These are phyloP conservation scores for Rhabdomys pumilio DNA, from an alignment of 2,797 vertebrate species.

Conservation along the genomic window DNA sequence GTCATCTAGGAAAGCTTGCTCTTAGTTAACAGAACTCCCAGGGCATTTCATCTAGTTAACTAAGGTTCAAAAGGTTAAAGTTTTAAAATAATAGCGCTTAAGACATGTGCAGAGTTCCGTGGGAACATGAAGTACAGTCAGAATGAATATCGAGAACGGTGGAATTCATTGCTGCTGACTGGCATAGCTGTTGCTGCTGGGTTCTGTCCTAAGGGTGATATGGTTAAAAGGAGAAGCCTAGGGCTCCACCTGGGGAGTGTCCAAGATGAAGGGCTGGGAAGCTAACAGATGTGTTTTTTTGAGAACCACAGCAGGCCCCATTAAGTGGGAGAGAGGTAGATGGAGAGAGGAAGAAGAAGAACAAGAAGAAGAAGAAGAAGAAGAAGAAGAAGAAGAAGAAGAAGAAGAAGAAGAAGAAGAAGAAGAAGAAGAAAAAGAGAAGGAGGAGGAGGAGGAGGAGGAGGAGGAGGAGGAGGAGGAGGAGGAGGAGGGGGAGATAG, in stretches of 20 bases:
- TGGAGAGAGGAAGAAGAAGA: too few species aligned
- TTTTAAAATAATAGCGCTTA: not conserved
- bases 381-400: too few species aligned
- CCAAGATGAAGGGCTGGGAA: not conserved
- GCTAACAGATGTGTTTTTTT: not conserved
- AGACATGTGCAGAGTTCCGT: not conserved
- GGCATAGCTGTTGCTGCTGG: accelerated
- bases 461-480: too few species aligned
- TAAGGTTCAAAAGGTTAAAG: not conserved
- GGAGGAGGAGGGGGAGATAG: not conserved
- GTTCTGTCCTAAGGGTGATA: not conserved
- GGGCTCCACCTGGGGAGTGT: not conserved
- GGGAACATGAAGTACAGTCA: not conserved
- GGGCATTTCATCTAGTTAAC: not conserved
- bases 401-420: too few species aligned
- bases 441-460: too few species aligned
- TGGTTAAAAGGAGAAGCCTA: too few species aligned
- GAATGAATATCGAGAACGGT: not conserved
- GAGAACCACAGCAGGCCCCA: not conserved
- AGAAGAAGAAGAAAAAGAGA: too few species aligned
- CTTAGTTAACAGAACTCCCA: not conserved
- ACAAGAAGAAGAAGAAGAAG: too few species aligned
- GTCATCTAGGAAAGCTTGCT: not conserved
- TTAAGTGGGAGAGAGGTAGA: not conserved
- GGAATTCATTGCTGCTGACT: not conserved